Evolutionary conservation across 2,888 invertebrate species (phyloP), one percentile per base, ranked within the genome.

Genomic region (Pycnomerus fuliginosus): DNA sequence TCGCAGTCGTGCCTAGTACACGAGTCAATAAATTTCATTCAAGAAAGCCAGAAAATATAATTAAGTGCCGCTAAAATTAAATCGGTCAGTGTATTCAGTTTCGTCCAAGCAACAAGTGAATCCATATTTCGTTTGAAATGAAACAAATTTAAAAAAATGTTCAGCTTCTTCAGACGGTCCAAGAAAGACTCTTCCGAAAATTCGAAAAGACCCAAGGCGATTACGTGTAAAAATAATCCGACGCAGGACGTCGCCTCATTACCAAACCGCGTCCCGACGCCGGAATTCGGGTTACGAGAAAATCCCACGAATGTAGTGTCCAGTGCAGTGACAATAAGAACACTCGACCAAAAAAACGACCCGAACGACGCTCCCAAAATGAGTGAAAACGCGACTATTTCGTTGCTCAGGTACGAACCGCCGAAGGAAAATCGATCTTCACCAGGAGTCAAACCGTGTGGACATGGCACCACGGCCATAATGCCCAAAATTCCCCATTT

Each of bases 401-500:
- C 8, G 20, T 8, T 20, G 20, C n/a, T 28, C 11, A 10, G 38
- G 25, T 40, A 30, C 27, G 30, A 16, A 36, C 15, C 31, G 28
- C 23, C 29, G 12, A 15, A 43, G 7, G 28, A n/a, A n/a, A n/a
- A n/a, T n/a, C n/a, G n/a, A n/a, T n/a, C n/a, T n/a, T n/a, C n/a
- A n/a, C n/a, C 44, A 4, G 10, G 55, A 35, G 71, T 71, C 2
- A 71, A 70, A 48, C 72, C 72, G 1, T 71, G 71, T 47, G 71
- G 71, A 11, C 72, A 71, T 44, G 72, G 71, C 10, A 71, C 71
- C 5, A 55, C 67, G 3, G 71, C 70, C 2, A 65, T 71, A 28
- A 44, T 65, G 16, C 70, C 72, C 1, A 56, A 64, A 50, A 56
- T 68, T 13, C 67, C 62, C 16, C 32, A 57, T 14, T 22, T 48